Evolutionary conservation across 2,797 vertebrate species (phyloP).

Genomic region (Phrynocephalus forsythii): DNA sequence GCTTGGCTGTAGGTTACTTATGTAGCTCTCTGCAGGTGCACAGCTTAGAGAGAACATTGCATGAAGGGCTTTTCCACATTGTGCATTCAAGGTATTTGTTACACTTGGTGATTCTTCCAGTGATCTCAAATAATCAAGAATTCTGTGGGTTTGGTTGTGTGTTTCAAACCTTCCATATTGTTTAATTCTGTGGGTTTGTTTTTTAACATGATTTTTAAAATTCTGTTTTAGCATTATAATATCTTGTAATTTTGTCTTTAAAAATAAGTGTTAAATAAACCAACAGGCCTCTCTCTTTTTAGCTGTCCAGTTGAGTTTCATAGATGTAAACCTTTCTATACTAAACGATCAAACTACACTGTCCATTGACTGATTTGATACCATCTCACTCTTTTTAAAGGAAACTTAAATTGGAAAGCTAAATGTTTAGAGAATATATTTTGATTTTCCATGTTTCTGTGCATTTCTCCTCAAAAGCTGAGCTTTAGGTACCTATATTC

Average conservation of each 20-base stretch:
- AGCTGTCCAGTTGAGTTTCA: neutral
- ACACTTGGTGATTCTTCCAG: neutral
- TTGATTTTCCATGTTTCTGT: neutral
- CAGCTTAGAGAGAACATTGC: no score
- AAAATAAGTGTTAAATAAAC: no score
- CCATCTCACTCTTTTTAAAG: no score
- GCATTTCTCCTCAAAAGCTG: neutral
- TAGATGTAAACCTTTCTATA: neutral
- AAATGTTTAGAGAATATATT: no score
- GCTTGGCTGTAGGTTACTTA: no score
- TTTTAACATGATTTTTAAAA: no score
- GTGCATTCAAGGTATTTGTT: neutral
- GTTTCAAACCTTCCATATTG: neutral
- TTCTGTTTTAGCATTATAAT: no score
- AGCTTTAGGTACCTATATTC: neutral
- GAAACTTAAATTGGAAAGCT: no score
- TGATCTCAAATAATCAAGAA: neutral
- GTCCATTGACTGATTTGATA: no score
- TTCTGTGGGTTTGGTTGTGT: neutral
- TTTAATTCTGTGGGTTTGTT: no score
- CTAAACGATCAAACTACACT: neutral
- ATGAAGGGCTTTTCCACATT: neutral
- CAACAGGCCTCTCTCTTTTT: neutral
- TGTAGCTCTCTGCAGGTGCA: no score
- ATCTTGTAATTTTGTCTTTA: no score